Base-by-base conservation (phyloP, 2,113 vertebrate genomes). In the Tor tambroides region DNA sequence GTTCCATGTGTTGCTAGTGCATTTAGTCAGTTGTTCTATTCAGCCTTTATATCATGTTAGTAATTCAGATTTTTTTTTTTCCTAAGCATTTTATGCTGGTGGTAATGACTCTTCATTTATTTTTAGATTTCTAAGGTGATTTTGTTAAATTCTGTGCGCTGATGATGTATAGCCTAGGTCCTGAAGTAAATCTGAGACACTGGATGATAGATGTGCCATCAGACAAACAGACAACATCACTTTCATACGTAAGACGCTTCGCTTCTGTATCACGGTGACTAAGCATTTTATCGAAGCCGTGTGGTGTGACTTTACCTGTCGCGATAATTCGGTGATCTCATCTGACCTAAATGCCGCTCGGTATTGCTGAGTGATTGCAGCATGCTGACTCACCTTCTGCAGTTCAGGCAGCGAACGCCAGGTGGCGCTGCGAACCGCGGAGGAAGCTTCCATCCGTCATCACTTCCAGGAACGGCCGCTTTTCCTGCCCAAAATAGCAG, bases 291-390 rank as follows among this genome's bases (percentile, higher is more conserved):
- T 54, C 75, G 10, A 28, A 46, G 51, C 54, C 30, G 32, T 49
- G 41, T 86, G 81, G 32, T 49, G 41, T 86, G 81, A 88, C 81
- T 61, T 41, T 65, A 35, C 30, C 72, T 15, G 71, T 32, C 61
- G 26, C 28, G 19, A 3, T 86, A n/a, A 72, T 15, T 38, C 72
- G 43, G 83, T 89, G 89, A 90, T 86, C 83, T 90, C 83, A 90
- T 89, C 78, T 84, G 83, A 21, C 86, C 87, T 84, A 2, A 65
- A 89, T 76, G 30, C 43, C 80, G 9, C 43, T 80, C 67, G 9
- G 35, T 75, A 12, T 89, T 87, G 81, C 85, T 80, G 7, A 12
- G 83, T 41, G 71, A 32, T 87, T 90, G 83, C 89, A 81, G 43
- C 63, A 56, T 69, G 74, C 72, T 87, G 85, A 80, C 74, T 88